Evolutionary conservation across 2,888 invertebrate genomes (phyloP).

Genomic region (Pristionchus maxplancki): DNA sequence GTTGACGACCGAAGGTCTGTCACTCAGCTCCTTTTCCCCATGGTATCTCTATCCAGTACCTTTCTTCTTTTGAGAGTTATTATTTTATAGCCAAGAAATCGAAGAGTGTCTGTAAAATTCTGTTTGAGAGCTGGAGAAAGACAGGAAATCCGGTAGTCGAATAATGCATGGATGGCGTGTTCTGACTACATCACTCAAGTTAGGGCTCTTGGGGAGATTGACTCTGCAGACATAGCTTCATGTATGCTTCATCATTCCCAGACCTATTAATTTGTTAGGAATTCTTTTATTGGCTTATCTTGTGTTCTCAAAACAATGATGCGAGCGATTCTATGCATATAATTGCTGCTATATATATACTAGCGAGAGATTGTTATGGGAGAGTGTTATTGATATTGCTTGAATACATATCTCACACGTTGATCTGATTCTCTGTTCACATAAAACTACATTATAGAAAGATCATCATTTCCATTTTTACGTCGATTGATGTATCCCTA

Average conservation of each 20-base stretch:
- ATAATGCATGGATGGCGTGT: slow-evolving; percentile 23
- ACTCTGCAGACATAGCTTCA: neutral
- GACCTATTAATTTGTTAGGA: no score
- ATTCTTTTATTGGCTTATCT: no score
- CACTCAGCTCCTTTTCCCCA: neutral
- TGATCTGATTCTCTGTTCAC: no score
- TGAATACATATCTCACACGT: no score
- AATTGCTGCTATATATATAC: no score
- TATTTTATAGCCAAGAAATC: neutral
- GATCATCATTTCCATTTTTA: no score
- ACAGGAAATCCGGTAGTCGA: slow-evolving; percentile 28
- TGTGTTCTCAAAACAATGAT: no score
- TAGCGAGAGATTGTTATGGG: no score
- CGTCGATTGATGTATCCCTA: neutral
- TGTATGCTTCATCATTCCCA: no score
- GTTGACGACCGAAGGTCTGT: slow-evolving; percentile 12
- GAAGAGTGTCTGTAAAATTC: neutral
- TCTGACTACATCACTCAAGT: neutral
- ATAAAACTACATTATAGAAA: no score
- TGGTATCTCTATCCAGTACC: neutral
- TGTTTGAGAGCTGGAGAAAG: neutral
- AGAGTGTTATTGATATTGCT: no score
- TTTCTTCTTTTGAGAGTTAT: neutral
- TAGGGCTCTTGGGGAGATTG: neutral
- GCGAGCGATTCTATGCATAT: no score